Conservation (phyloP, 2,113 vertebrate species). For the Notarius lentiginosus region DNA sequence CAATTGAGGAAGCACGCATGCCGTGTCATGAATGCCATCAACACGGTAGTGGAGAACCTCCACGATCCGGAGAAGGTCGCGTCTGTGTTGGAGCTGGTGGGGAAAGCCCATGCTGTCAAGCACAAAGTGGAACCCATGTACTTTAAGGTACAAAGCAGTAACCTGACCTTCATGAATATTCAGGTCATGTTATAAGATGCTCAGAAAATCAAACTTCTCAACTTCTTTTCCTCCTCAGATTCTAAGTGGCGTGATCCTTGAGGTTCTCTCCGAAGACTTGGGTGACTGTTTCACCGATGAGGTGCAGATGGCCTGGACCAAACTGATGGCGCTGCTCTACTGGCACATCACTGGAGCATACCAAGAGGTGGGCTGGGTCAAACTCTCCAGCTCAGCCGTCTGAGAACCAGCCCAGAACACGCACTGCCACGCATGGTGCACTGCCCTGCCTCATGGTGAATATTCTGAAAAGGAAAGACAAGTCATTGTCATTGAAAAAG, state of each 20-base stretch:
- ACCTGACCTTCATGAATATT: background rate
- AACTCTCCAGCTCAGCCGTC: slow-evolving; percentile 88
- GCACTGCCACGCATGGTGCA: background rate
- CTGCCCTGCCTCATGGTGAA: background rate
- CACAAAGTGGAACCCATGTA: slow-evolving; percentile 97
- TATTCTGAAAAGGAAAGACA: background rate
- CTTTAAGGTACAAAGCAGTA: slow-evolving; percentile 81
- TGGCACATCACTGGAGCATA: slow-evolving; percentile 89
- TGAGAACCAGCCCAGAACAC: slow-evolving; percentile 65
- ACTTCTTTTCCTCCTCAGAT: slow-evolving; percentile 72
- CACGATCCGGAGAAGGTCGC: slow-evolving; percentile 89
- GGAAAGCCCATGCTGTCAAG: slow-evolving; percentile 91
- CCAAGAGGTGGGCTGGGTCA: slow-evolving; percentile 94
- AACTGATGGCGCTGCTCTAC: slow-evolving; percentile 86
- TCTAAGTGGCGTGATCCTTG: slow-evolving; percentile 87
- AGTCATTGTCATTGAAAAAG: background rate
- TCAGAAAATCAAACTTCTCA: background rate
- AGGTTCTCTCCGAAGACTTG: slow-evolving; percentile 87
- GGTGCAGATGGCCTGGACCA: slow-evolving; percentile 87
- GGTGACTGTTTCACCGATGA: slow-evolving; percentile 86
- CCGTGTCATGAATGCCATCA: slow-evolving; percentile 81
- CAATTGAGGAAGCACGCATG: slow-evolving; percentile 87
- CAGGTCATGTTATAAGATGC: background rate
- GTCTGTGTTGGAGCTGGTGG: slow-evolving; percentile 85
- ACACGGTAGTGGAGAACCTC: slow-evolving; percentile 89